Base-by-base conservation (phyloP, 2,797 vertebrate species). In the Pangasius macronema region DNA sequence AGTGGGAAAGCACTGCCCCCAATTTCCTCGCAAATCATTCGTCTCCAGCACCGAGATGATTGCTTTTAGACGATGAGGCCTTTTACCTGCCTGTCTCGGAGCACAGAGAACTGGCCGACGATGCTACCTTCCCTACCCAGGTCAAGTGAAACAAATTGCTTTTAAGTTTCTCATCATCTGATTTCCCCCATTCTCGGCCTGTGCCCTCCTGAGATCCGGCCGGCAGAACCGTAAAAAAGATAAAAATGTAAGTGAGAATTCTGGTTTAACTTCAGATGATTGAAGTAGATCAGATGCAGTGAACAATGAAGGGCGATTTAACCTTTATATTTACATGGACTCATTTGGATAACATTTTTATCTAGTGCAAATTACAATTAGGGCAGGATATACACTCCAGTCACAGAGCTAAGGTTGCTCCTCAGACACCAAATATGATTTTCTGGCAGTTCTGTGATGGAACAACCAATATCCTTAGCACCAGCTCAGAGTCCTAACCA, bases 31-130 rank as follows among this genome's bases (percentile, higher is more conserved):
- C 82, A 63, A 49, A 86, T 86, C 76, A 55, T 88, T 68, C 55
- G 84, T 88, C 77, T 84, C 72, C 75, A 68, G 84, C 46, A 53
- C 75, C 49, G 18, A 76, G 57, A 82, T 89, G 94, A 94, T 93
- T 93, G 91, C 92, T 94, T 94, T 91, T 90, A 67, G 63, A 82
- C 30, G 81, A 59, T 70, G 85, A 88, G 87, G 86, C 86, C 72
- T 86, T 79, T 87, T 85, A 79, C 39, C 82, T 83, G 53, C 72
- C 68, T 42, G 79, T 87, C 88, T 87, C 89, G 81, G 86, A 77
- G 61, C 42, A 49, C 70, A 57, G 51, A 79, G 81, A 55, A 87
- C 82, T 30, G 63, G 84, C 70, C 63, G 82, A 39, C 33, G 76
- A 88, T 84, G 57, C 91, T 76, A 70, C 86, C 76, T 75, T 87